phyloP scores from a whole-genome alignment of 2,113 vertebrate genomes.

The Lampris incognitus region DNA sequence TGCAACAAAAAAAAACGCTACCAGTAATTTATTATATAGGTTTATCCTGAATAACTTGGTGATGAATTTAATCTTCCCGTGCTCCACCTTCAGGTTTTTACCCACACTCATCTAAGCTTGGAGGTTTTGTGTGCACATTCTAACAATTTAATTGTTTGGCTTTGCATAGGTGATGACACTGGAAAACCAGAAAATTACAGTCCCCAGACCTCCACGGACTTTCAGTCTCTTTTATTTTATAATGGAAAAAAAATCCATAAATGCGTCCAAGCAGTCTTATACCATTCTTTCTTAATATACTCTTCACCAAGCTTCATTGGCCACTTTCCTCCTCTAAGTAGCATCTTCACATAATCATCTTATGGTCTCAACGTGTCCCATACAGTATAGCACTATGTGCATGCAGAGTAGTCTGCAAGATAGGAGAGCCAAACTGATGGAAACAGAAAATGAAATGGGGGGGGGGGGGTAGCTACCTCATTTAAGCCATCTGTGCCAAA shows the following conservation, averaged over 20 bases:
- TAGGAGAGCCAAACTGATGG: conserved; percentile 60
- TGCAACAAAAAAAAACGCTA: conserved; percentile 23
- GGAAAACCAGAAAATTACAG: conserved; percentile 34
- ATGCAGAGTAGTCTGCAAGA: conserved; percentile 51
- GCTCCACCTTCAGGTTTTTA: conserved; percentile 54
- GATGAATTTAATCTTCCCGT: conserved; percentile 61
- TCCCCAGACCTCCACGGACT: conserved; percentile 33
- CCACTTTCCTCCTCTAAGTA: conserved; percentile 57
- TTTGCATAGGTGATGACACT: conserved; percentile 30
- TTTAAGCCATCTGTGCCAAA: conserved; percentile 69
- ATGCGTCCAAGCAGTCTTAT: conserved; percentile 47
- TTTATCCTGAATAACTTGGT: conserved; percentile 43
- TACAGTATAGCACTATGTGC: conserved; percentile 42
- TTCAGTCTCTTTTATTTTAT: conserved; percentile 32
- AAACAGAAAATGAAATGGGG: conserved; percentile 24
- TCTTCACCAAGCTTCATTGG: conserved; percentile 53
- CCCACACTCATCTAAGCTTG: conserved; percentile 14
- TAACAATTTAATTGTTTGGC: conserved; percentile 56
- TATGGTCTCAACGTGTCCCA: conserved; percentile 49
- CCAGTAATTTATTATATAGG: conserved; percentile 46
- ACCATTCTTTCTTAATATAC: conserved; percentile 56
- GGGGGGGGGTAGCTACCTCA: conserved; percentile 58
- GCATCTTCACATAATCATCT: conserved; percentile 65
- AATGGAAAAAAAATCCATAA: conserved; percentile 42
- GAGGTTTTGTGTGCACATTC: conserved; percentile 43